Percentiles rank a stretch among this genome's conserved stretches.
phyloP scores from a whole-genome alignment of 2,888 invertebrate genomes.

The Spatulosminthurus flaviceps region DNA sequence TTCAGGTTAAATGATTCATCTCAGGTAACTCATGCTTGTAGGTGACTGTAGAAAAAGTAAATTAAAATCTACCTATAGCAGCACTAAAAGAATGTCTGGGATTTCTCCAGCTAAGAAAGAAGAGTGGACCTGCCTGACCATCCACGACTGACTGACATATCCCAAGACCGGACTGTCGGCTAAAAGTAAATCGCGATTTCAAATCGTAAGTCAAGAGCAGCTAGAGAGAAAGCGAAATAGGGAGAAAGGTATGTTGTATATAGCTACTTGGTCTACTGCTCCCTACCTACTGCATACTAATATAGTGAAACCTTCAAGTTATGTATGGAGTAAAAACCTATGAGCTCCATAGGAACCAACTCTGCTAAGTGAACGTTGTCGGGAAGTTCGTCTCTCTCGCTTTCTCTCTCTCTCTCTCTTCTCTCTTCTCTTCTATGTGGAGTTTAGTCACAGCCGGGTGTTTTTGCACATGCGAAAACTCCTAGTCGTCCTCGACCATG shows the following conservation, averaged over 20 bases:
- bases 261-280: too few relatives aligned
- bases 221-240: not conserved
- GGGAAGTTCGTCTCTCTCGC: not conserved
- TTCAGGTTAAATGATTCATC: too few relatives aligned
- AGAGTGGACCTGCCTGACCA: constrained; percentile 11
- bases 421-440: not conserved
- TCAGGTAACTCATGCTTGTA: too few relatives aligned
- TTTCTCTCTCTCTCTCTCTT: not conserved
- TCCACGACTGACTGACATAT: constrained; percentile 44
- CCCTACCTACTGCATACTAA: not conserved
- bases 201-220: constrained; percentile 15
- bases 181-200: constrained; percentile 22
- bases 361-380: not conserved
- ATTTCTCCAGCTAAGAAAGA: too few relatives aligned
- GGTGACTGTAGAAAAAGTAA: too few relatives aligned
- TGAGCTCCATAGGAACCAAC: not conserved
- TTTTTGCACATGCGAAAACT: not conserved
- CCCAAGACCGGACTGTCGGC: not conserved
- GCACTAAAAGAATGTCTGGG: too few relatives aligned
- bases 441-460: too few relatives aligned
- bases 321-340: not conserved
- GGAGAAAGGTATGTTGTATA: not conserved
- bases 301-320: not conserved
- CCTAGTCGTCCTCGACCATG: not conserved
- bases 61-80: too few relatives aligned